Evolutionary conservation across 2,113 vertebrate species (phyloP).

Genomic region (Penelope pileata): DNA sequence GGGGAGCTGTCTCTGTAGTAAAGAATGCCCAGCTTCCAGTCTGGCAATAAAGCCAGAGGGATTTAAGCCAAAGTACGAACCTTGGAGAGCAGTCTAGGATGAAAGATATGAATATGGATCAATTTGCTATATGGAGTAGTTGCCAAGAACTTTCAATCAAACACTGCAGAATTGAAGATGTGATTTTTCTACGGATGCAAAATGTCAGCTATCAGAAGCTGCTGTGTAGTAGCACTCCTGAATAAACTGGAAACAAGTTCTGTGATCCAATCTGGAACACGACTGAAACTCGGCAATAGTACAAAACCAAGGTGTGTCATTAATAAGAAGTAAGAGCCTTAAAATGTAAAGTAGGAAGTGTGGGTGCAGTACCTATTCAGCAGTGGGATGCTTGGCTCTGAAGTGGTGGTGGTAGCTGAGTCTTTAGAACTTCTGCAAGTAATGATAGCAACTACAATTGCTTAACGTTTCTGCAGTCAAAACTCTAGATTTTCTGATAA

Average conservation of each 20-base stretch:
- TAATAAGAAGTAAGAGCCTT: neutral
- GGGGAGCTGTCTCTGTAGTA: neutral
- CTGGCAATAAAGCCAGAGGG: neutral
- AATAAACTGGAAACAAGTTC: neutral
- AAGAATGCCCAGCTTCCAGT: slow-evolving; percentile 30
- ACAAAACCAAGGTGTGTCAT: neutral
- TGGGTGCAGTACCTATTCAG: neutral
- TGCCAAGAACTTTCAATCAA: neutral
- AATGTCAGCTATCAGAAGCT: neutral
- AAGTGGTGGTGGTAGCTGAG: neutral
- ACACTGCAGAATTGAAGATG: neutral
- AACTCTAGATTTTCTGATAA: neutral
- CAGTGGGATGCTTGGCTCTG: neutral
- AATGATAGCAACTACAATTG: neutral
- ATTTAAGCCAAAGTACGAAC: slow-evolving; percentile 34
- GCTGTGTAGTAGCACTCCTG: neutral
- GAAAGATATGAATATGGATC: slow-evolving; percentile 13
- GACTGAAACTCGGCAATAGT: neutral
- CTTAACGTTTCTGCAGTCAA: neutral
- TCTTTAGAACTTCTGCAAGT: neutral
- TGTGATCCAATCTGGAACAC: neutral
- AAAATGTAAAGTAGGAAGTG: neutral
- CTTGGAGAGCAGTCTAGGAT: neutral
- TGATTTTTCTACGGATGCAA: neutral
- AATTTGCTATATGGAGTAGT: neutral